Percentiles rank a stretch among this genome's conserved stretches.
These are phyloP conservation scores for Leontopithecus rosalia DNA, from an alignment of 2,797 vertebrate genomes.

Conservation along the genomic window DNA sequence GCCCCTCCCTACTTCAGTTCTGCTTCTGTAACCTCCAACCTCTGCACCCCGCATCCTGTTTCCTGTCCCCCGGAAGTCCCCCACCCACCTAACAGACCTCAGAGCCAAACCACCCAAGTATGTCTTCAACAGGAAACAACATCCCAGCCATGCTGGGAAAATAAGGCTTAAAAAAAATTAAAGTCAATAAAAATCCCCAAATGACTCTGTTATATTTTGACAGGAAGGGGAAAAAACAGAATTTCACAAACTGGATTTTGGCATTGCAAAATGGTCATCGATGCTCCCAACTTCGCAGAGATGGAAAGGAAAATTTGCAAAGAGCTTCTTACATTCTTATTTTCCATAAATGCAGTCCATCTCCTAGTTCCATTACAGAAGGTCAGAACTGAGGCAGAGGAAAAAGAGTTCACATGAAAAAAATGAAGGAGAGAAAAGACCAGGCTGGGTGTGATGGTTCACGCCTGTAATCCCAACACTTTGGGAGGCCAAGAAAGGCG, in stretches of 20 bases:
- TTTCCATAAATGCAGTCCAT: not conserved
- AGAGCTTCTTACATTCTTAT: not conserved
- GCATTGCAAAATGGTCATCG: not conserved
- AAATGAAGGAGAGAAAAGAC: not conserved
- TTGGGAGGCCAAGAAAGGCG: too few relatives aligned
- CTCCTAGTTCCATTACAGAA: not conserved
- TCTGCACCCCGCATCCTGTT: not conserved
- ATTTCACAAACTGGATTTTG: constrained; percentile 24
- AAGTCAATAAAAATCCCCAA: not conserved
- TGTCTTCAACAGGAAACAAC: constrained; percentile 15
- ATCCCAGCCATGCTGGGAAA: not conserved
- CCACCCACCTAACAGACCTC: not conserved
- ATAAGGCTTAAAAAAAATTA: not conserved
- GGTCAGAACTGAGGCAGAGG: not conserved
- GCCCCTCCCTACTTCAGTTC: not conserved
- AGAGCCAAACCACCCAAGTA: not conserved
- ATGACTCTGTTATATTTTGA: not conserved
- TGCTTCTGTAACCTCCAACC: not conserved
- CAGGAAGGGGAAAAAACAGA: not conserved
- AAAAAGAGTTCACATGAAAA: not conserved
- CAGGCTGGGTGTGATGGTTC: not conserved
- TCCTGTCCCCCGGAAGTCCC: not conserved
- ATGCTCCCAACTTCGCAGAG: not conserved
- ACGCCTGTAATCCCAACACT: too few relatives aligned
- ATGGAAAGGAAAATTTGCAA: not conserved